These are phyloP conservation scores for Heterodera carotae DNA, from an alignment of 1,140 invertebrate genomes.

Conservation along the genomic window DNA sequence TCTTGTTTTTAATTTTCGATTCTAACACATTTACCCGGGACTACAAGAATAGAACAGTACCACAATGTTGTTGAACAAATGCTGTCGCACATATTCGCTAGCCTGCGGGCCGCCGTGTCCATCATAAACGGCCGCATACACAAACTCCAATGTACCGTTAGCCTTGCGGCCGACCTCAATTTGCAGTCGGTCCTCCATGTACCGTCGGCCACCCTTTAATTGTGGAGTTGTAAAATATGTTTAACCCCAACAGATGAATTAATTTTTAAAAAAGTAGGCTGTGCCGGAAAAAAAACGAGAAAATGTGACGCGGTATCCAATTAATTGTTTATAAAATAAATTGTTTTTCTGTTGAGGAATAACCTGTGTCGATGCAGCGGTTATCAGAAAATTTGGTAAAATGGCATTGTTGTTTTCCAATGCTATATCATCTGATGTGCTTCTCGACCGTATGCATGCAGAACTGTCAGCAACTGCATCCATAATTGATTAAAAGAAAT, in stretches of 20 bases:
- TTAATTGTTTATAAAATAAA: too few relatives aligned
- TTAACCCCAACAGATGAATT: too few relatives aligned
- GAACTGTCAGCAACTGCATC: not conserved
- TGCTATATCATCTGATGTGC: too few relatives aligned
- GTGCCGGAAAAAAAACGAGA: too few relatives aligned
- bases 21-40: too few relatives aligned
- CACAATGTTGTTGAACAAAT: conserved; percentile 39
- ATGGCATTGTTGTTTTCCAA: conserved; percentile 17
- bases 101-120: conserved; percentile 33
- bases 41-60: too few relatives aligned
- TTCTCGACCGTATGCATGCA: not conserved
- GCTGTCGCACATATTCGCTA: conserved; percentile 36
- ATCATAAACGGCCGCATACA: conserved; percentile 37
- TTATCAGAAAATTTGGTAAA: conserved; percentile 30
- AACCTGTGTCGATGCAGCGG: conserved; percentile 38
- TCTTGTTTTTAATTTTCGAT: too few relatives aligned
- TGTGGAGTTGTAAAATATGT: too few relatives aligned
- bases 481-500: too few relatives aligned
- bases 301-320: not conserved
- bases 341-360: not conserved
- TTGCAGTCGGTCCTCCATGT: conserved; percentile 44
- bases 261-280: too few relatives aligned
- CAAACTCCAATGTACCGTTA: conserved; percentile 32
- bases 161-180: conserved; percentile 36
- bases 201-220: conserved; percentile 42